Percentiles rank a stretch among this genome's conserved stretches.
Evolutionary conservation across 2,797 vertebrate species (phyloP).

Genomic region (Anabacerthia variegaticeps): DNA sequence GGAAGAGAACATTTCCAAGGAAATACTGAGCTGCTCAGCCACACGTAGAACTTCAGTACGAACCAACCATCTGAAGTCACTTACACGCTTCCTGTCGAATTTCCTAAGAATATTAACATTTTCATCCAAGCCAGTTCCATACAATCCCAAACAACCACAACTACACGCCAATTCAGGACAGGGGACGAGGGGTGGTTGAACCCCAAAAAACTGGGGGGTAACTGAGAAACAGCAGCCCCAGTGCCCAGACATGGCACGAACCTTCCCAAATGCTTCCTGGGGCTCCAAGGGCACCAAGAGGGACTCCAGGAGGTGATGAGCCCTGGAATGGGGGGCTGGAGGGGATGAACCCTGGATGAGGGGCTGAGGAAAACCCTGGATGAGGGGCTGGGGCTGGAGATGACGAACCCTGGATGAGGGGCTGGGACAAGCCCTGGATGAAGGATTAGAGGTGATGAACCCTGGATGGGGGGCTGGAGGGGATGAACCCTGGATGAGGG

Average conservation of each 20-base stretch:
- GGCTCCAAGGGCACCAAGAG: neutral
- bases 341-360: neutral
- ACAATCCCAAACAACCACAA: neutral
- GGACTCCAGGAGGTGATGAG: rapidly evolving
- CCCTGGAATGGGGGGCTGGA: too few relatives aligned
- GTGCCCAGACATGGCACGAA: rapidly evolving
- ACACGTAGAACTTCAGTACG: rapidly evolving
- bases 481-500: too few relatives aligned
- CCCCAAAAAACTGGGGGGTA: rapidly evolving
- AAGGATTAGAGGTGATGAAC: neutral
- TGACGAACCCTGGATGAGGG: neutral
- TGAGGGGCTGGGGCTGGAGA: too few relatives aligned
- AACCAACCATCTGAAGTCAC: neutral
- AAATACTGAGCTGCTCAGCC: rapidly evolving
- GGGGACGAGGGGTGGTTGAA: neutral
- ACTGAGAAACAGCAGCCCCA: neutral
- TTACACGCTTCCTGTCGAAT: neutral
- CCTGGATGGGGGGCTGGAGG: too few relatives aligned
- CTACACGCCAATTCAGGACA: rapidly evolving
- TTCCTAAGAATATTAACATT: neutral
- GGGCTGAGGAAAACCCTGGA: too few relatives aligned
- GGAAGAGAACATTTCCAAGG: neutral
- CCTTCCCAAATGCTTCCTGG: rapidly evolving
- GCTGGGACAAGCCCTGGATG: too few relatives aligned
- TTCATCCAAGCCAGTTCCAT: rapidly evolving